Base-by-base conservation (phyloP, 2,113 vertebrate species). In the Rhadina sibilatrix region DNA sequence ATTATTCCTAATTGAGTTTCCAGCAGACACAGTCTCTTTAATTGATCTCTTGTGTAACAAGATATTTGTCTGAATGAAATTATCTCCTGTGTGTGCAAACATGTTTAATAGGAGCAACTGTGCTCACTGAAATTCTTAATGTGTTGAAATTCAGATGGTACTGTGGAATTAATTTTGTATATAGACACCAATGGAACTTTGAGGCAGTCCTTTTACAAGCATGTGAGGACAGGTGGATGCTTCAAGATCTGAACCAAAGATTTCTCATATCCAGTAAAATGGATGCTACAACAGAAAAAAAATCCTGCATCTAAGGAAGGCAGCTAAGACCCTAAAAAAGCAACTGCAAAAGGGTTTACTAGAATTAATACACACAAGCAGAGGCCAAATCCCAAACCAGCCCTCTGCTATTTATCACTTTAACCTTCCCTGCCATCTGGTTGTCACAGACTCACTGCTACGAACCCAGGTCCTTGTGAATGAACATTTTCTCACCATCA, bases 1-100 rank as follows among this genome's bases (percentile, higher is more conserved):
- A 60, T 85, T 79, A 93, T 37, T 68, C 31, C 9, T 91, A 89
- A 95, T 3, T 80, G 82, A 85, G 37, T 91, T 97, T 90, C 53
- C 53, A 83, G 53, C 40, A 94, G 65, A 82, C 53, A 74, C 5
- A 79, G 44, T 22, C 57, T 70, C 28, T 47, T 68, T 91, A 93
- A 91, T 64, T 82, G 74, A 94, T 91, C 82, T 94, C 66, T 71
- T 60, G 44, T 79, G 81, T 69, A 91, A 79, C 42, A 82, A 85
- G 49, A 46, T 68, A 64, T 56, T 91, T 89, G 53, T 57, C 35
- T 68, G 53, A 85, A 93, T 76, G 10, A 79, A 87, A 82, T 85
- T 37, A 90, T 76, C 78, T 82, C 61, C 65, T 85, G 10, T 60
- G n/a, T 60, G 70, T 91, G 61, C 37, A 91, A 91, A 79, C 23